These are phyloP conservation scores for Limnephilus lunatus DNA, from an alignment of 2,888 invertebrate genomes.

Conservation along the genomic window DNA sequence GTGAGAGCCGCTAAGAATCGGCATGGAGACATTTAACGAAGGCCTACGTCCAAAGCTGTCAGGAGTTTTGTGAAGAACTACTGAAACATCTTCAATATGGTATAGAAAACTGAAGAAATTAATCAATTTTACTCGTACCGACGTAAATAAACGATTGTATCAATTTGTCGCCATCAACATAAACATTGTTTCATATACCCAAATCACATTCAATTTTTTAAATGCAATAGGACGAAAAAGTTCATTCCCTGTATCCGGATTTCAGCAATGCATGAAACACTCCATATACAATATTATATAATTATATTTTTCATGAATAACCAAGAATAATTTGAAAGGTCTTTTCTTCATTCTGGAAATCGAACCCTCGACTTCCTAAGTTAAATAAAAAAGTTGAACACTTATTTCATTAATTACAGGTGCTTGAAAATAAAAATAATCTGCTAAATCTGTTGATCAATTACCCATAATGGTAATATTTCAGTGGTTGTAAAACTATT, in stretches of 20 bases:
- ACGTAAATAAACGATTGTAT: background rate
- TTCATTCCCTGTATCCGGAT: conserved; percentile 48
- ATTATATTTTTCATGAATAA: background rate
- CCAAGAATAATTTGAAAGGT: background rate
- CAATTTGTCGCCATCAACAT: background rate
- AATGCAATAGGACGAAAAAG: conserved; percentile 25
- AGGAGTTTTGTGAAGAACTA: background rate
- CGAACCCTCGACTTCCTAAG: background rate
- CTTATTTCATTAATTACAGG: background rate
- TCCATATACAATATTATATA: background rate
- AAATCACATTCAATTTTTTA: conserved; percentile 24
- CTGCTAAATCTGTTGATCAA: background rate
- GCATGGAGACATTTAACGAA: background rate
- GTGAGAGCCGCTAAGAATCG: background rate
- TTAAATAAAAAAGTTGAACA: background rate
- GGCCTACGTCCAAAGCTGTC: background rate
- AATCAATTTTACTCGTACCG: background rate
- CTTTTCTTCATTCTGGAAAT: background rate
- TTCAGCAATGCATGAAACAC: background rate
- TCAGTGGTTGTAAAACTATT: background rate
- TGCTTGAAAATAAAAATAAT: background rate
- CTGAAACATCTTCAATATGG: background rate
- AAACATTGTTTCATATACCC: background rate
- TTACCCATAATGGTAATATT: background rate
- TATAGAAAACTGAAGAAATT: background rate